A percentile compares a stretch with the other conserved stretches of the same genome.
phyloP scores from a whole-genome alignment of 2,113 vertebrate genomes.

The Myxocyprinus asiaticus region DNA sequence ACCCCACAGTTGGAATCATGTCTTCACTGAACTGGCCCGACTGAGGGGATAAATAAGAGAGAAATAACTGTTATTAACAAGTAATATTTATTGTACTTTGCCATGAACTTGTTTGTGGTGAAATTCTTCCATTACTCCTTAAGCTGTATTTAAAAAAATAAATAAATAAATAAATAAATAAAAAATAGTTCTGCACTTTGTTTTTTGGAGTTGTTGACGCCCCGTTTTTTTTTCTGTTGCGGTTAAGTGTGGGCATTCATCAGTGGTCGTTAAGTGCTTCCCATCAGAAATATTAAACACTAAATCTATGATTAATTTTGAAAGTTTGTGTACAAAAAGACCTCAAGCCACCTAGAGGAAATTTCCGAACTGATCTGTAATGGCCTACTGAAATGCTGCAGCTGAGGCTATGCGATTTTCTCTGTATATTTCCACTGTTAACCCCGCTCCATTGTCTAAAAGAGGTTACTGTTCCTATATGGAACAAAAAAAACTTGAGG shows the following conservation, averaged over 20 bases:
- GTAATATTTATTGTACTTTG: too few species aligned
- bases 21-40: constrained; percentile 89
- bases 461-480: too few species aligned
- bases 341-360: not conserved
- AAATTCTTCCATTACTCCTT: too few species aligned
- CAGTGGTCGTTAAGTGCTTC: not conserved
- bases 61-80: not conserved
- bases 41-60: constrained; percentile 54
- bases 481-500: too few species aligned
- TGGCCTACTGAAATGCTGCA: not conserved
- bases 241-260: not conserved
- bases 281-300: not conserved
- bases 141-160: too few species aligned
- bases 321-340: not conserved
- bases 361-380: not conserved
- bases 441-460: too few species aligned
- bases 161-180: too few species aligned
- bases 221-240: not conserved
- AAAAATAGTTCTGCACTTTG: too few species aligned
- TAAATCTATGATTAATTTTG: not conserved
- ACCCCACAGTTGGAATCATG: constrained; percentile 88
- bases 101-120: too few species aligned
- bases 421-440: too few species aligned
- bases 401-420: too few species aligned
- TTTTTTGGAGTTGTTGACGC: not conserved